These are phyloP conservation scores for Chaenodraco wilsoni DNA, from an alignment of 2,797 vertebrate genomes.

Conservation along the genomic window DNA sequence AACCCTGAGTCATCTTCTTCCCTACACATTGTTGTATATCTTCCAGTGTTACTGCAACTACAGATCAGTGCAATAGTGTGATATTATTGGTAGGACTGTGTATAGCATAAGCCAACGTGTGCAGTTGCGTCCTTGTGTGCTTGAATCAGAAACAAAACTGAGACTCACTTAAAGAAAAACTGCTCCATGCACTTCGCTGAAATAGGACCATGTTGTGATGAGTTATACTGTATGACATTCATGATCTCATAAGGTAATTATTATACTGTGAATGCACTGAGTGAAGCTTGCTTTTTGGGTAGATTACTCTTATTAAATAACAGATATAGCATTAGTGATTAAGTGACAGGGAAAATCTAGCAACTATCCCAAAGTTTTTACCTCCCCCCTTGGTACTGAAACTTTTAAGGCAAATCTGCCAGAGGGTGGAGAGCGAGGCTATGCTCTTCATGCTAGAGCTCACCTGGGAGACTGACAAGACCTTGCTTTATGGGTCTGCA, in stretches of 20 bases:
- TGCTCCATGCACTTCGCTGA: background rate
- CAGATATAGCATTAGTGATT: background rate
- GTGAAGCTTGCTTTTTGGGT: slow-evolving; percentile 13
- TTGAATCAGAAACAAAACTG: background rate
- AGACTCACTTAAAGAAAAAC: background rate
- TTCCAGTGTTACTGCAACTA: background rate
- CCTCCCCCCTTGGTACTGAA: slow-evolving; percentile 54
- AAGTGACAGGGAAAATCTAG: slow-evolving; percentile 52
- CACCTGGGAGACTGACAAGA: slow-evolving; percentile 84
- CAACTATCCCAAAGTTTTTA: slow-evolving; percentile 60
- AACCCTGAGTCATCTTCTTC: background rate
- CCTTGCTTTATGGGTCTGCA: slow-evolving; percentile 86
- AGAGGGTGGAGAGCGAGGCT: slow-evolving; percentile 70
- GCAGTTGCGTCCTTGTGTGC: background rate
- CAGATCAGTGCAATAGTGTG: background rate
- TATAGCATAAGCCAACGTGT: background rate
- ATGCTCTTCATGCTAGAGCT: slow-evolving; percentile 85
- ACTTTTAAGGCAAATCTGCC: slow-evolving; percentile 78
- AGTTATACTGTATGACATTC: background rate
- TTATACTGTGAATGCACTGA: background rate
- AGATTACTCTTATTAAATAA: slow-evolving; percentile 25
- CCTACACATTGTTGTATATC: background rate
- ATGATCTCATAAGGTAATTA: background rate
- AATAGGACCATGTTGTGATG: background rate
- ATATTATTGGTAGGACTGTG: background rate